Conservation (phyloP, 2,888 invertebrate genomes). For the Philereme vetulata region DNA sequence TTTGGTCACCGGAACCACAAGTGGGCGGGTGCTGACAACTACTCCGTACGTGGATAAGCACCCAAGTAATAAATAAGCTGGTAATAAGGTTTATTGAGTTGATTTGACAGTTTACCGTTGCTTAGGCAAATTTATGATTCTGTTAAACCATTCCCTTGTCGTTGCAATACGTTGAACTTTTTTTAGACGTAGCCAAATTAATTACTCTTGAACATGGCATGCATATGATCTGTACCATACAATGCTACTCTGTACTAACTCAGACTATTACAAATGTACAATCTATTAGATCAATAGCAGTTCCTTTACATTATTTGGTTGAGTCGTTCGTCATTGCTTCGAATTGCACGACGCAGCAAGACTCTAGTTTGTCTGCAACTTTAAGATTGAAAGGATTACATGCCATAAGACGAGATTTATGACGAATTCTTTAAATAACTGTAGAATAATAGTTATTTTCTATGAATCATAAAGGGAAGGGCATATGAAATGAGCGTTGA, state of each 20-base stretch:
- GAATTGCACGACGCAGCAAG: too few relatives aligned
- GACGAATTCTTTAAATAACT: too few relatives aligned
- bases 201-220: slow-evolving; percentile 4
- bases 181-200: slow-evolving; percentile 5
- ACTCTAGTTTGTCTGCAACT: too few relatives aligned
- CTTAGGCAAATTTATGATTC: slow-evolving; percentile 34
- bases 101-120: slow-evolving; percentile 40
- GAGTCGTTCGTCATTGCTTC: too few relatives aligned
- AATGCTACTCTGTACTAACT: slow-evolving; percentile 4
- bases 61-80: slow-evolving; percentile 33
- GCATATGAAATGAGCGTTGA: background rate
- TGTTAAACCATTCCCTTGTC: slow-evolving; percentile 31
- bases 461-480: too few relatives aligned
- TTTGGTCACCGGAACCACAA: slow-evolving; percentile 28
- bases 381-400: too few relatives aligned
- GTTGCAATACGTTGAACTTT: slow-evolving; percentile 16
- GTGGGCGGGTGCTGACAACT: slow-evolving; percentile 34
- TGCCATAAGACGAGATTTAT: too few relatives aligned
- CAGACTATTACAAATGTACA: too few relatives aligned
- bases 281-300: too few relatives aligned
- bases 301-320: too few relatives aligned
- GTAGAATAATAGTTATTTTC: too few relatives aligned
- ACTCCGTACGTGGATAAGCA: slow-evolving; percentile 31
- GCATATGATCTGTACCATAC: slow-evolving; percentile 1
- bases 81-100: slow-evolving; percentile 40